Evolutionary conservation across 2,888 invertebrate genomes (phyloP).

Genomic region (Eupithecia insigniata): DNA sequence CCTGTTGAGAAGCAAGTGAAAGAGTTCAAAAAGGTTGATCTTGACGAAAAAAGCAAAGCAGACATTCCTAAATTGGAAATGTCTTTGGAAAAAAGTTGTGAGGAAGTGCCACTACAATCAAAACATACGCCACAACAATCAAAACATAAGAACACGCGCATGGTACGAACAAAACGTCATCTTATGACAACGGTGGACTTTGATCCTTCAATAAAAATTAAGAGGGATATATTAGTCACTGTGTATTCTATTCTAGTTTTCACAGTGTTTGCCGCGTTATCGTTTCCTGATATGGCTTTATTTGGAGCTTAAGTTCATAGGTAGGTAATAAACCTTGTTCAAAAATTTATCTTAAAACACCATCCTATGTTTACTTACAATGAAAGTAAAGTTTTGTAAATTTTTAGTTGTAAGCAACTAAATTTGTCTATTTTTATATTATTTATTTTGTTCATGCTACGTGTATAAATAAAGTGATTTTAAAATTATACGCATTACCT

Average conservation of each 20-base stretch:
- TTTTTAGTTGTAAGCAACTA: conserved; percentile 23
- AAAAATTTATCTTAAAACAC: background rate
- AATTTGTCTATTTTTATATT: conserved; percentile 17
- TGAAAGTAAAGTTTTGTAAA: conserved; percentile 16
- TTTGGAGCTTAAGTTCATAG: conserved; percentile 32
- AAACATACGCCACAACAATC: conserved; percentile 15
- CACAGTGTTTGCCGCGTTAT: conserved; percentile 75
- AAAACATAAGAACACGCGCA: conserved; percentile 20
- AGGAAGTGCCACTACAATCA: no score
- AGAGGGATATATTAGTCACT: conserved; percentile 74
- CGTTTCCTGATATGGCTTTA: conserved; percentile 62
- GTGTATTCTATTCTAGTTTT: conserved; percentile 75
- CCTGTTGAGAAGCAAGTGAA: conserved; percentile 24
- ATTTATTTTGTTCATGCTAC: conserved; percentile 18
- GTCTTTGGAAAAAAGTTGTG: conserved; percentile 31
- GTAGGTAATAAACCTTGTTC: background rate
- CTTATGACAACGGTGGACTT: conserved; percentile 45
- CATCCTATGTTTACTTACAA: conserved; percentile 8
- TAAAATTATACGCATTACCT: conserved; percentile 2
- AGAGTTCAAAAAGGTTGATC: conserved; percentile 31
- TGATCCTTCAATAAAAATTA: conserved; percentile 67
- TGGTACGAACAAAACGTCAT: conserved; percentile 30
- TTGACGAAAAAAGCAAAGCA: no score
- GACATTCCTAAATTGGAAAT: no score
- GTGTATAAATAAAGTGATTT: conserved; percentile 21